Evolutionary conservation across 2,888 invertebrate genomes (phyloP).

Genomic region (Subacronicta megacephala): DNA sequence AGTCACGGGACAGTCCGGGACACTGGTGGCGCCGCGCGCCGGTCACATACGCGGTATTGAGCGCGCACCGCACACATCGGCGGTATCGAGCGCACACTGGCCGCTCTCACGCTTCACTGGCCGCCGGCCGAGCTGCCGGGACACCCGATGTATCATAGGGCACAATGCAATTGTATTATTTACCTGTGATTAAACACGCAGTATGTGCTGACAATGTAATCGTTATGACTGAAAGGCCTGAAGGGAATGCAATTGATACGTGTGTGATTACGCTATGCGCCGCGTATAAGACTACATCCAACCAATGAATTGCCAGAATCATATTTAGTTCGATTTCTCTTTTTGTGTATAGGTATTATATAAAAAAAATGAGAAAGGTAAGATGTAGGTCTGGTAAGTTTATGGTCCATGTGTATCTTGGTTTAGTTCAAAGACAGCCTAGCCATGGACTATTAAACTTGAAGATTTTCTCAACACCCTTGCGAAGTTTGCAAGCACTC

Average conservation of each 20-base stretch:
- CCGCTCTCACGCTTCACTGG: constrained; percentile 57
- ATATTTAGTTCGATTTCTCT: no score
- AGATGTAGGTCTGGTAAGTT: no score
- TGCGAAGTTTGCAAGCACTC: no score
- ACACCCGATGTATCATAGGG: constrained; percentile 9
- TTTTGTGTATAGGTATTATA: no score
- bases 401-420: no score
- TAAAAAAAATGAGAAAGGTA: no score
- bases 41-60: constrained; percentile 6
- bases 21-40: constrained; percentile 3
- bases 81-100: constrained; percentile 49
- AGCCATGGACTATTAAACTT: no score
- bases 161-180: constrained; percentile 25
- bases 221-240: not conserved
- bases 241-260: not conserved
- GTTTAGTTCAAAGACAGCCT: no score
- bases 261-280: not conserved
- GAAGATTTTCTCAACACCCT: no score
- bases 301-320: no score
- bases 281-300: not conserved
- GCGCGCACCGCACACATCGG: constrained; percentile 36
- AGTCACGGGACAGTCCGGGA: no score
- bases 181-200: constrained; percentile 9
- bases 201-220: constrained; percentile 11
- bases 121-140: constrained; percentile 15